Percentiles rank a stretch among this genome's conserved stretches.
phyloP scores from a whole-genome alignment of 2,113 vertebrate genomes.

The Platycercus adscitus region DNA sequence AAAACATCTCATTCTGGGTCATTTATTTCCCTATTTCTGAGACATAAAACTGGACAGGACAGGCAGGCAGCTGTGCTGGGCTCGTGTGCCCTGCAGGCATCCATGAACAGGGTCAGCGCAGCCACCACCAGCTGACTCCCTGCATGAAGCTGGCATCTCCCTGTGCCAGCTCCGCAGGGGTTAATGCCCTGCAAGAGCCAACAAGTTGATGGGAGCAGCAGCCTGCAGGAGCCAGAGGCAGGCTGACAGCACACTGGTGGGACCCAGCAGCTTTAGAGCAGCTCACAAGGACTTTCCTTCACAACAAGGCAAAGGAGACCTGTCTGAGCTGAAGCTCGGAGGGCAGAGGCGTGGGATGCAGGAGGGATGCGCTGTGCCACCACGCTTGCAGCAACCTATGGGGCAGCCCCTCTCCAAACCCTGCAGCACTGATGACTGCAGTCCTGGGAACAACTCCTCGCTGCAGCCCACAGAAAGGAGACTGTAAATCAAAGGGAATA shows the following conservation, averaged over 20 bases:
- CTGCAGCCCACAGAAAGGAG: neutral
- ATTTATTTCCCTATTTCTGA: neutral
- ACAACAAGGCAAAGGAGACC: fast-evolving
- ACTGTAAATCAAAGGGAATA: neutral
- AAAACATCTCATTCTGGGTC: neutral
- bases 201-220: neutral
- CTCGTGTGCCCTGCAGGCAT: neutral
- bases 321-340: neutral
- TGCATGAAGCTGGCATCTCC: neutral
- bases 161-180: neutral
- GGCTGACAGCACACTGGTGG: neutral
- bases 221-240: neutral
- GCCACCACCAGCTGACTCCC: neutral
- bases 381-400: fast-evolving
- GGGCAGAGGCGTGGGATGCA: neutral
- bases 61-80: neutral
- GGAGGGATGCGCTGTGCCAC: neutral
- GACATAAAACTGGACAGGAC: neutral
- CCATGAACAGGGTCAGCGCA: neutral
- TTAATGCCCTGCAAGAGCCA: neutral
- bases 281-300: neutral
- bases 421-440: neutral
- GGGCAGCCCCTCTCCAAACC: no score
- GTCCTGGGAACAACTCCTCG: neutral
- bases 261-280: neutral